These are phyloP conservation scores for Cervus canadensis DNA, from an alignment of 2,113 vertebrate genomes.

Conservation along the genomic window DNA sequence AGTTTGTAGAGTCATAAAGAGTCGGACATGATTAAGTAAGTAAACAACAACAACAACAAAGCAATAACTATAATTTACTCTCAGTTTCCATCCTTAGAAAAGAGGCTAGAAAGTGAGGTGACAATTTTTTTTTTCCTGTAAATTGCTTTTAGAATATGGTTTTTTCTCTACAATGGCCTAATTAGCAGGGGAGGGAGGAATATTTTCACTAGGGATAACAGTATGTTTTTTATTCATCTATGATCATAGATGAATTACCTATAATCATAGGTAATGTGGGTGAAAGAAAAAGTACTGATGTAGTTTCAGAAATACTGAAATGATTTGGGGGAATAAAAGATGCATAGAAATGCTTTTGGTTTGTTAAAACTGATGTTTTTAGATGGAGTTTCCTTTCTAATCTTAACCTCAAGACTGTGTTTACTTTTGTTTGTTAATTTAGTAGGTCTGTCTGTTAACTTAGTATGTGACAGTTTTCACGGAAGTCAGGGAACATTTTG, in stretches of 20 bases:
- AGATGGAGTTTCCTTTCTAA: neutral
- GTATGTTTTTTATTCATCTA: neutral
- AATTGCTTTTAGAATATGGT: neutral
- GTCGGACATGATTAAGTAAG: neutral
- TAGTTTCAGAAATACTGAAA: slow-evolving; percentile 15
- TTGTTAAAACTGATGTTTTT: neutral
- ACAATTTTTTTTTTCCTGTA: neutral
- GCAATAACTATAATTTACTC: neutral
- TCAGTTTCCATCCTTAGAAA: neutral
- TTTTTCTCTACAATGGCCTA: neutral
- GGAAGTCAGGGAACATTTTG: neutral
- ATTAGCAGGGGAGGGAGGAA: neutral
- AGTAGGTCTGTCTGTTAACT: neutral
- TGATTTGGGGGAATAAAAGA: slow-evolving; percentile 4
- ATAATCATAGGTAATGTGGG: neutral
- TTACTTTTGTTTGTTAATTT: slow-evolving; percentile 23
- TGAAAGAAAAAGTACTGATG: neutral
- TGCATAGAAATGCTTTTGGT: neutral
- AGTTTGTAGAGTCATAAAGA: neutral
- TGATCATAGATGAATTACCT: neutral
- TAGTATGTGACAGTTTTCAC: neutral
- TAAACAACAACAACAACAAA: neutral
- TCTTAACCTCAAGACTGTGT: neutral
- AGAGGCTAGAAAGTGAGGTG: neutral
- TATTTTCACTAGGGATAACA: neutral